Evolutionary conservation across 2,797 vertebrate species (phyloP).

Genomic region (Hydrophis major): DNA sequence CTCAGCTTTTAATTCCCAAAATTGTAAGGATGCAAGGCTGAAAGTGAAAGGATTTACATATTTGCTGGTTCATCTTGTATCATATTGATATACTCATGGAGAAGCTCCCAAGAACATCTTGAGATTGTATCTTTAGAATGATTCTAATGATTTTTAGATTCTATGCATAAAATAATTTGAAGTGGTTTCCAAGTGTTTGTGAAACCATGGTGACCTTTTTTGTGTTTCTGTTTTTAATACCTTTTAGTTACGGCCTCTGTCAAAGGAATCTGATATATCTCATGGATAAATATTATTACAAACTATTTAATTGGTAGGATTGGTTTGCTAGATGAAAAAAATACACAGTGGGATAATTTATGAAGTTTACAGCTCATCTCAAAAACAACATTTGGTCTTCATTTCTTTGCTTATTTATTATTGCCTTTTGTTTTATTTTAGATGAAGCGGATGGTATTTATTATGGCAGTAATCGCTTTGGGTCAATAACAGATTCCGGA

Average conservation of each 20-base stretch:
- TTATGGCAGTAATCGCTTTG: constrained; percentile 65
- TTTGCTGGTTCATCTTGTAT: neutral
- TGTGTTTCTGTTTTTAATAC: neutral
- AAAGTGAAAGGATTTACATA: neutral
- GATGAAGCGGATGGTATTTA: constrained; percentile 69
- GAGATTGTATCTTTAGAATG: neutral
- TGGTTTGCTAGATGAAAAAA: neutral
- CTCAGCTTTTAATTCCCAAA: neutral
- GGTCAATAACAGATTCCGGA: constrained; percentile 68
- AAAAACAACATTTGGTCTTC: neutral
- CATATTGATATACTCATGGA: neutral
- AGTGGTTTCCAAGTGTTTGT: neutral
- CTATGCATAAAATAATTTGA: neutral
- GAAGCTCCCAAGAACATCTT: neutral
- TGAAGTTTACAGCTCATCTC: neutral
- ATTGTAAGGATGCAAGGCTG: neutral
- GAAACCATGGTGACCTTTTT: neutral
- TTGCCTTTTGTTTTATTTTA: constrained; percentile 37
- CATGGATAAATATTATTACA: neutral
- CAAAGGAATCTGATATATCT: neutral
- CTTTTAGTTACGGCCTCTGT: neutral
- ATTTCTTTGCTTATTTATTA: neutral
- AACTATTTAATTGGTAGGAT: neutral
- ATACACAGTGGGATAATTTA: neutral
- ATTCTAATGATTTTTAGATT: neutral